Evolutionary conservation across 2,113 vertebrate genomes (phyloP).

Genomic region (Anoura caudifer): DNA sequence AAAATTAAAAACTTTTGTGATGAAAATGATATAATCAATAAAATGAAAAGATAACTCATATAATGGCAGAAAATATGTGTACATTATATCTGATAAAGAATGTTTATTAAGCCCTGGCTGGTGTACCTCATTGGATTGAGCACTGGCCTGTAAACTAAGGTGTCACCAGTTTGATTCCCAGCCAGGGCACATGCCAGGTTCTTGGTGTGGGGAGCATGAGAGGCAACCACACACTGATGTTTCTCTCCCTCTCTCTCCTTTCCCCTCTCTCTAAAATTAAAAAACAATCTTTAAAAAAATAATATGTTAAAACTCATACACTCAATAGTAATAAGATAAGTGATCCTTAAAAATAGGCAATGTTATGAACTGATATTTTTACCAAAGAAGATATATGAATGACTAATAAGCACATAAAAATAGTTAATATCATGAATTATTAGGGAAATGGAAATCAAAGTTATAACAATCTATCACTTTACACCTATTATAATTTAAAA

Average conservation of each 20-base stretch:
- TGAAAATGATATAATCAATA: not conserved
- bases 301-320: not conserved
- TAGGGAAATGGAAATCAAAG: not conserved
- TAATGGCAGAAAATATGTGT: not conserved
- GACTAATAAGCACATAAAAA: not conserved
- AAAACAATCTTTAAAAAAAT: too few species aligned
- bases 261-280: too few species aligned
- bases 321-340: not conserved
- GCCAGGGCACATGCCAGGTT: too few species aligned
- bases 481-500: too few species aligned
- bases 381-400: not conserved
- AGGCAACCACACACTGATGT: too few species aligned
- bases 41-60: not conserved
- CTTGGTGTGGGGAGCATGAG: too few species aligned
- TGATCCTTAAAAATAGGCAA: not conserved
- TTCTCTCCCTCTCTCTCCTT: too few species aligned
- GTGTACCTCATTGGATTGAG: too few species aligned
- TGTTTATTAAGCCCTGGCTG: not conserved
- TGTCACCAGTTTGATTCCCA: too few species aligned
- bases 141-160: too few species aligned
- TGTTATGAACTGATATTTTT: not conserved
- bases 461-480: not conserved
- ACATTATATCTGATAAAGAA: not conserved
- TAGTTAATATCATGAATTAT: not conserved
- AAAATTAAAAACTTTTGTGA: not conserved